Evolutionary conservation across 2,797 vertebrate species (phyloP).

Genomic region (Catharus ustulatus): DNA sequence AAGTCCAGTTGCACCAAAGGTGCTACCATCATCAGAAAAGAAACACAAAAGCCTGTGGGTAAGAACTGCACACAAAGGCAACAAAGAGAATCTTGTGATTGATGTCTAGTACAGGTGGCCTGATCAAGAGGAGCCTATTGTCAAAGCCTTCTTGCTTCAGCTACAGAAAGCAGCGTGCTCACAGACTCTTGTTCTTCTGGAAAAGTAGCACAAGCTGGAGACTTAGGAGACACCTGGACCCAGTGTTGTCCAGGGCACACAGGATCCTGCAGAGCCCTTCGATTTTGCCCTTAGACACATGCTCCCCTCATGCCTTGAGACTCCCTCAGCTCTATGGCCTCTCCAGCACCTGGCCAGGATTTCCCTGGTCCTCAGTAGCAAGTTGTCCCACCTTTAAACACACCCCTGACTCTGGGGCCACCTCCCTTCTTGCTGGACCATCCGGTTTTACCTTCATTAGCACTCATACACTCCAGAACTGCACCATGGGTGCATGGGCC

Average conservation of each 20-base stretch:
- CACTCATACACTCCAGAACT: background rate
- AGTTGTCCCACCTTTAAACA: background rate
- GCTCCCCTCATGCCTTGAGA: background rate
- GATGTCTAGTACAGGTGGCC: fast-evolving
- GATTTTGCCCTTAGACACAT: background rate
- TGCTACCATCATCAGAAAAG: background rate
- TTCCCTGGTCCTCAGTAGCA: background rate
- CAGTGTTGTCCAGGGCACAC: background rate
- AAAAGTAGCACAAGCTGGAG: background rate
- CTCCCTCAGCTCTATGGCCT: background rate
- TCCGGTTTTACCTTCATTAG: background rate
- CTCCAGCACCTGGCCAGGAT: background rate
- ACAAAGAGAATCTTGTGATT: background rate
- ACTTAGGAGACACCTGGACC: background rate
- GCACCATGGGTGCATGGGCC: fast-evolving
- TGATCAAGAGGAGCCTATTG: background rate
- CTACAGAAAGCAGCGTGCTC: background rate
- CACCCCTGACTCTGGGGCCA: background rate
- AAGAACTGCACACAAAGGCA: background rate
- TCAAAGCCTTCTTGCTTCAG: background rate
- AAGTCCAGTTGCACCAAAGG: background rate
- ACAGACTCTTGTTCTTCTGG: background rate
- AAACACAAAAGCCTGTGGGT: background rate
- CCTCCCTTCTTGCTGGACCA: background rate
- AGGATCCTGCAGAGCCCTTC: background rate